These are phyloP conservation scores for Trogon surrucura DNA, from an alignment of 2,113 vertebrate species.

Conservation along the genomic window DNA sequence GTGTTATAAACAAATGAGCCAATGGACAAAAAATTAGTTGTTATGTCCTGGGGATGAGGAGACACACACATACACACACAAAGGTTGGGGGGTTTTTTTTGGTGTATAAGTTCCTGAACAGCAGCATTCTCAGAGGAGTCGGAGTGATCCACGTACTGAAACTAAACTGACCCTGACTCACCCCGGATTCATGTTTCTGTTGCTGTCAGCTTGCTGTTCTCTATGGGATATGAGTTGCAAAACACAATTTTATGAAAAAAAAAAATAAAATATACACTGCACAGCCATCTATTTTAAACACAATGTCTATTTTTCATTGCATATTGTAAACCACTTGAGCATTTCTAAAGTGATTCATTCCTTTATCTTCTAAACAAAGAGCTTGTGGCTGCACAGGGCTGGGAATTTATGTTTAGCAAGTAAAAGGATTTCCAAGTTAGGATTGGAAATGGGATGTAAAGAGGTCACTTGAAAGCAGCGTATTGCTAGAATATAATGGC, in stretches of 20 bases:
- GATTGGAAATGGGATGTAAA: not conserved
- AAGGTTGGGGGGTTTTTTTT: not conserved
- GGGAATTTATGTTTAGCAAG: not conserved
- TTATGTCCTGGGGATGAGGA: not conserved
- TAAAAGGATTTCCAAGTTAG: not conserved
- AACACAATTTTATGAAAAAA: not conserved
- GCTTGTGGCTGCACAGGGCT: not conserved
- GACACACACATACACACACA: not conserved
- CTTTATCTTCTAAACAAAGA: constrained; percentile 62
- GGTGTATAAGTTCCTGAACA: not conserved
- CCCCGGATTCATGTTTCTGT: constrained; percentile 8
- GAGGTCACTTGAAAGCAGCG: not conserved
- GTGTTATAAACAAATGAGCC: constrained; percentile 21
- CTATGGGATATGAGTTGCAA: constrained; percentile 28
- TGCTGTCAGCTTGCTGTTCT: constrained; percentile 27
- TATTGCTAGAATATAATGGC: not conserved
- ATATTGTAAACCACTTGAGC: constrained; percentile 53
- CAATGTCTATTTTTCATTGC: constrained; percentile 39
- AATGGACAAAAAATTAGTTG: not conserved
- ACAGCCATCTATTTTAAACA: constrained; percentile 48
- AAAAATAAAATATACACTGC: not conserved
- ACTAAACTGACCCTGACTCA: constrained; percentile 9
- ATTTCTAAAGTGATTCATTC: constrained; percentile 60
- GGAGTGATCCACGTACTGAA: not conserved
- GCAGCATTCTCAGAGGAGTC: not conserved